Conservation (phyloP, 2,113 vertebrate genomes). For the Otolemur garnettii region DNA sequence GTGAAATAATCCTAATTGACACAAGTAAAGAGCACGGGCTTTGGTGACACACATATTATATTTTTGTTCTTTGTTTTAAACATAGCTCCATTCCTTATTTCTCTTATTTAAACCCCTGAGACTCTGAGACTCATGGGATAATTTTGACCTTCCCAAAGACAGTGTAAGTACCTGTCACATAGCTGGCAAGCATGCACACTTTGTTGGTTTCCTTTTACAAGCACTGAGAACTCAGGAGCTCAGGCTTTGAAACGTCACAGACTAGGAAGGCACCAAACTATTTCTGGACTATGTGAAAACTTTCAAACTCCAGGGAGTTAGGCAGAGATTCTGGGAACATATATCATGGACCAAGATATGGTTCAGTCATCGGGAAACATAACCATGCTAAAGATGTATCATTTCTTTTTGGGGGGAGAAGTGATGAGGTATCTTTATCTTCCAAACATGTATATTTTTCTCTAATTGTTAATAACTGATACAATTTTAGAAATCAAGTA, state of each 20-base stretch:
- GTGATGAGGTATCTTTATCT: neutral
- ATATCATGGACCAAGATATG: neutral
- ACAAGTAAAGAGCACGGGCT: neutral
- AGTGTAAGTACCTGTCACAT: neutral
- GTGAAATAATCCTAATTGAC: neutral
- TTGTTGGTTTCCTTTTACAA: neutral
- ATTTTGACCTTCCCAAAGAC: neutral
- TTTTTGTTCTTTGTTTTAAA: neutral
- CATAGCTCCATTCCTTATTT: neutral
- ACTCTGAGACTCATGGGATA: neutral
- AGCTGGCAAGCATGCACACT: neutral
- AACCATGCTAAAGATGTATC: neutral
- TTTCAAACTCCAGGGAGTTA: neutral
- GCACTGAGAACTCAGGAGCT: neutral
- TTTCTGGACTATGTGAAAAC: neutral
- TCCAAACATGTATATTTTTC: neutral
- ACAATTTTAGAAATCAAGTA: neutral
- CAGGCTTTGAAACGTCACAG: neutral
- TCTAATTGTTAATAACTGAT: neutral
- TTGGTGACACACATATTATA: neutral
- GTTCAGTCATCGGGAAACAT: neutral
- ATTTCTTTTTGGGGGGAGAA: neutral
- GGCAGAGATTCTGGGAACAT: neutral
- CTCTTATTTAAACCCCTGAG: neutral
- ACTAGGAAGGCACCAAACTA: neutral